A percentile compares a stretch with the other conserved stretches of the same genome.
phyloP scores from a whole-genome alignment of 2,797 vertebrate genomes.

The Fratercula arctica region DNA sequence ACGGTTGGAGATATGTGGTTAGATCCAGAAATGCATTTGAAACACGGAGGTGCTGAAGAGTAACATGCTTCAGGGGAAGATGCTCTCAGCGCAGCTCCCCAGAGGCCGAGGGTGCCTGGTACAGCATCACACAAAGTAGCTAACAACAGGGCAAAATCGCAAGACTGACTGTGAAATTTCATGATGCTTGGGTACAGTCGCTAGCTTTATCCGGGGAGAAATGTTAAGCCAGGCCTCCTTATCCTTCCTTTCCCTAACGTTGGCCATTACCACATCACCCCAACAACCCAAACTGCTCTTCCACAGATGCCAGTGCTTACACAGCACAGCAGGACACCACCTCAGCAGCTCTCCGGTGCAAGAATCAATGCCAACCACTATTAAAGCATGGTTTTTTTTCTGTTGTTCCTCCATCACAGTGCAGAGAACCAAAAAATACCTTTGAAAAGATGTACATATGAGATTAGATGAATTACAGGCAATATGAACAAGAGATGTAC shows the following conservation, averaged over 20 bases:
- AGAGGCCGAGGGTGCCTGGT: neutral
- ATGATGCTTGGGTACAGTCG: rapidly evolving
- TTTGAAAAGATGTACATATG: neutral
- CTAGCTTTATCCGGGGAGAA: neutral
- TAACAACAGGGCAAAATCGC: neutral
- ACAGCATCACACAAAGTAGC: neutral
- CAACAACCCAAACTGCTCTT: neutral
- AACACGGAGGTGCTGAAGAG: neutral
- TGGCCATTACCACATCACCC: neutral
- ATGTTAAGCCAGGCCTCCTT: neutral
- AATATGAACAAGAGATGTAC: neutral
- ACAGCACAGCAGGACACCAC: neutral
- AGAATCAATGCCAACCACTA: neutral
- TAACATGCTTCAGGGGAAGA: neutral
- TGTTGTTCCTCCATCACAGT: neutral
- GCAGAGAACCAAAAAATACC: neutral
- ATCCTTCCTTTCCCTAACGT: neutral
- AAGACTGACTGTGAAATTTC: neutral
- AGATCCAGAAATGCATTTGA: rapidly evolving
- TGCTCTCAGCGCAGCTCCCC: neutral
- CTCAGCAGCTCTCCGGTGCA: neutral
- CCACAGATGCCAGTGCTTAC: neutral
- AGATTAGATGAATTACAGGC: neutral
- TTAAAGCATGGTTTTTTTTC: neutral
- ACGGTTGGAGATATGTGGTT: neutral